phyloP scores from a whole-genome alignment of 1,140 invertebrate species.

The Pseudachorutes palmiensis region DNA sequence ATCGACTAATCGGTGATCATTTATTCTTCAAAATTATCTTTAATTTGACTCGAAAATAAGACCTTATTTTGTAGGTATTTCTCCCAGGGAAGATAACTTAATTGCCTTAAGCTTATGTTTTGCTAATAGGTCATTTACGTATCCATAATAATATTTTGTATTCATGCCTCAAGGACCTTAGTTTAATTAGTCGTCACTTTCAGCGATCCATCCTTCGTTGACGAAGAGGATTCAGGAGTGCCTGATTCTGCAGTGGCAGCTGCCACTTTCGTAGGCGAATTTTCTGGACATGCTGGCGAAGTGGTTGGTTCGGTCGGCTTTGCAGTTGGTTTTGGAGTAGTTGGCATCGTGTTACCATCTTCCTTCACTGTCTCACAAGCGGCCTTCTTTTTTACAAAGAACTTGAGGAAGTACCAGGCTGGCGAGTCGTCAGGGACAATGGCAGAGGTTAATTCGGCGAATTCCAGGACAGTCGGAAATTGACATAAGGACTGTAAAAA shows the following conservation, averaged over 20 bases:
- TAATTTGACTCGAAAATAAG: no score
- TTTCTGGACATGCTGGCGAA: neutral
- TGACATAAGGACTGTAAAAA: neutral
- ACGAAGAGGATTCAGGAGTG: neutral
- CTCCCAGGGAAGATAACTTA: no score
- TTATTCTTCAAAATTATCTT: no score
- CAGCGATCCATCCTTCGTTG: neutral
- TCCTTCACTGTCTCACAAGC: neutral
- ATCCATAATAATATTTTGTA: no score
- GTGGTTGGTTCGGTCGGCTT: neutral
- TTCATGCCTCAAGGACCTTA: neutral
- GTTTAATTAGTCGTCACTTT: neutral
- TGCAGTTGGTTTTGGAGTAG: neutral
- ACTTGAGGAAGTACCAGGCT: neutral
- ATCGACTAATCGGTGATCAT: no score
- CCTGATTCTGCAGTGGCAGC: neutral
- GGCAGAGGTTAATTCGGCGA: neutral
- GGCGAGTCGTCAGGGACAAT: slow-evolving; percentile 7
- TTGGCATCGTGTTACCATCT: neutral
- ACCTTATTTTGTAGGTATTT: no score
- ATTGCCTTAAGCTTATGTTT: no score
- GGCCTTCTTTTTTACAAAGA: neutral
- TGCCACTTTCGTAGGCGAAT: neutral
- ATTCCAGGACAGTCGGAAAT: neutral
- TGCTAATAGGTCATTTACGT: no score